Conservation (phyloP, 2,888 invertebrate species). For the Diaphora mendica region DNA sequence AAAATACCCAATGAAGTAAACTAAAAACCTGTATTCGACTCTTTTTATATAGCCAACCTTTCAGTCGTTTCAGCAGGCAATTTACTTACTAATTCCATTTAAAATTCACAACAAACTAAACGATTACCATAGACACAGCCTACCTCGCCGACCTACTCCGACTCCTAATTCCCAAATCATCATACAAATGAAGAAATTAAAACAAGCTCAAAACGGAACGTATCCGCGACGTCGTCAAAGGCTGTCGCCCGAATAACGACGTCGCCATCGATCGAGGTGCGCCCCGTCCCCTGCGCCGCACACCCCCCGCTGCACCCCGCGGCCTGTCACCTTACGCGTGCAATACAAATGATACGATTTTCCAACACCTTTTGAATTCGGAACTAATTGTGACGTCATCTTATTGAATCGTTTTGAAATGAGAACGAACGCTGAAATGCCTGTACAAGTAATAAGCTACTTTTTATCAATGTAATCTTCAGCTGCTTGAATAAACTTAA, state of each 20-base stretch:
- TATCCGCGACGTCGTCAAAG: slow-evolving; percentile 81
- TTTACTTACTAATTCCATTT: slow-evolving; percentile 16
- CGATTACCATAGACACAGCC: slow-evolving; percentile 25
- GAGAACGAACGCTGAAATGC: neutral
- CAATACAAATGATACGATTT: slow-evolving; percentile 53
- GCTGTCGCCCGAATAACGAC: slow-evolving; percentile 87
- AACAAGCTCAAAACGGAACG: slow-evolving; percentile 56
- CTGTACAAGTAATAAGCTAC: neutral
- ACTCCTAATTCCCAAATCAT: slow-evolving; percentile 49
- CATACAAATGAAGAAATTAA: slow-evolving; percentile 53
- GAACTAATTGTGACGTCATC: slow-evolving; percentile 49
- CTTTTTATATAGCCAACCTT: neutral
- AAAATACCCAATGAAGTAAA: neutral
- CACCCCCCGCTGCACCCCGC: slow-evolving; percentile 52
- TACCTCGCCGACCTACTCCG: slow-evolving; percentile 39
- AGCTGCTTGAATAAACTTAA: neutral
- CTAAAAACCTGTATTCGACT: neutral
- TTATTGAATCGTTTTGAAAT: neutral
- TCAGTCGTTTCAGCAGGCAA: slow-evolving; percentile 1
- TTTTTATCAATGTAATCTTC: neutral
- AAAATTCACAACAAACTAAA: slow-evolving; percentile 14
- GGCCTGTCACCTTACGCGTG: slow-evolving; percentile 53
- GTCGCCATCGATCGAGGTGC: slow-evolving; percentile 82
- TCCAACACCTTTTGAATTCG: slow-evolving; percentile 51
- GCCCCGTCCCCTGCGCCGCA: slow-evolving; percentile 53